Base-by-base conservation (phyloP, 1,140 invertebrate genomes). In the Hetaerina americana region DNA sequence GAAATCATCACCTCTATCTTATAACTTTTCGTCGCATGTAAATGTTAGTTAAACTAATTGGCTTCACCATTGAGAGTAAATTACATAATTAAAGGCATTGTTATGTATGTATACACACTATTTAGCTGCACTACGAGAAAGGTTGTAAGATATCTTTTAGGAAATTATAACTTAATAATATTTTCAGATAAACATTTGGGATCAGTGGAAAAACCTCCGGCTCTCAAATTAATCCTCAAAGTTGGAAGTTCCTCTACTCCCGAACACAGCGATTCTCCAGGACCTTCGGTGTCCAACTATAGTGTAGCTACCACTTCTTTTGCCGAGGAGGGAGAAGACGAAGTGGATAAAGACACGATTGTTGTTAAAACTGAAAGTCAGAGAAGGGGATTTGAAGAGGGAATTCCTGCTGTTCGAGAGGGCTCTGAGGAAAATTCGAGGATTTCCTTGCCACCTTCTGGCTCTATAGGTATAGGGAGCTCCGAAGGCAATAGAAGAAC, bases 171-270 rank as follows among this genome's bases (percentile, higher is more conserved):
- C 5, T 28, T 5, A 40, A 27, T 5, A 40, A 70, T 49, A 27
- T 70, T 40, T 71, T 71, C 24, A 25, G 22, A 31, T 18, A 26
- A 18, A 28, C 29, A 57, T 5, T 25, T 71, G 26, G 18, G 25
- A 28, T 22, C 57, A 27, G 80, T 83, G 78, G 81, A 85, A 22
- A 83, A 88, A 73, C 87, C 88, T 27, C 83, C 84, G 31, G 85
- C 85, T 40, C 77, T 93, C 26, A 92, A 92, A 77, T 79, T 94
- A 28, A 93, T 94, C 68, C 78, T 94, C 25, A 94, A 93, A 81
- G 91, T 94, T n/a, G 88, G 88, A 5, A 89, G 86, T 24, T 87
- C 85, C 76, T 85, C 84, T 8, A 90, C 89, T 1, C 88, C 89
- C 0, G 90, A 91, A 79, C 86, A 90, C 79, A 86, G 82, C 72